These are phyloP conservation scores for Enteromius unitaeniatus DNA, from an alignment of 2,797 vertebrate genomes.

Conservation along the genomic window DNA sequence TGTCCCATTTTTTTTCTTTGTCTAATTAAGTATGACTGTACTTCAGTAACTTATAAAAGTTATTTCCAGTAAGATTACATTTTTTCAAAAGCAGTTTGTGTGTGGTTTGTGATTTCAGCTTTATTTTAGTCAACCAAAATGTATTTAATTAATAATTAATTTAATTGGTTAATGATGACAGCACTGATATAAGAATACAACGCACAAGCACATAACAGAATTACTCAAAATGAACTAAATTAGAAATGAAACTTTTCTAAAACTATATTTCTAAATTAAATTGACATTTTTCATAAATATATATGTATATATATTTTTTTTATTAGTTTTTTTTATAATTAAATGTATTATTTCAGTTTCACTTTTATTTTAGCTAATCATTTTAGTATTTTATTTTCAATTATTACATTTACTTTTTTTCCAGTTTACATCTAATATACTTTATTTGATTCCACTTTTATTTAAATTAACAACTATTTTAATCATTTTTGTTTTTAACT, in stretches of 20 bases:
- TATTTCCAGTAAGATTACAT: background rate
- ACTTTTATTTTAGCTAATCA: no score
- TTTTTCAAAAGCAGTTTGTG: background rate
- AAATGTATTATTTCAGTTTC: no score
- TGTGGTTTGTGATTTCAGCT: background rate
- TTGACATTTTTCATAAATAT: background rate
- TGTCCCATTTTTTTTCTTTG: background rate
- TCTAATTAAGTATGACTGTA: background rate
- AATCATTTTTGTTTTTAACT: background rate
- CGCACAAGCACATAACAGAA: background rate
- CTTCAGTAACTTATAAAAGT: no score
- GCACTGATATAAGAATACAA: background rate
- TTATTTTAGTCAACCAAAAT: background rate
- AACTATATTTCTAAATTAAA: background rate
- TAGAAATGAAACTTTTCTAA: background rate
- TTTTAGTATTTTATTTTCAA: background rate
- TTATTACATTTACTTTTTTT: background rate
- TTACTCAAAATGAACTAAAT: background rate
- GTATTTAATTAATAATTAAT: background rate
- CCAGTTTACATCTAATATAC: background rate
- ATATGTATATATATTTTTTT: background rate
- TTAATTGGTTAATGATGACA: background rate
- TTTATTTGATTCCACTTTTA: background rate
- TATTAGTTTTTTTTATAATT: background rate
- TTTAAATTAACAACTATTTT: background rate